Evolutionary conservation across 2,113 vertebrate genomes (phyloP), one percentile per base, ranked within the genome.

Genomic region (Periophthalmus modestus): DNA sequence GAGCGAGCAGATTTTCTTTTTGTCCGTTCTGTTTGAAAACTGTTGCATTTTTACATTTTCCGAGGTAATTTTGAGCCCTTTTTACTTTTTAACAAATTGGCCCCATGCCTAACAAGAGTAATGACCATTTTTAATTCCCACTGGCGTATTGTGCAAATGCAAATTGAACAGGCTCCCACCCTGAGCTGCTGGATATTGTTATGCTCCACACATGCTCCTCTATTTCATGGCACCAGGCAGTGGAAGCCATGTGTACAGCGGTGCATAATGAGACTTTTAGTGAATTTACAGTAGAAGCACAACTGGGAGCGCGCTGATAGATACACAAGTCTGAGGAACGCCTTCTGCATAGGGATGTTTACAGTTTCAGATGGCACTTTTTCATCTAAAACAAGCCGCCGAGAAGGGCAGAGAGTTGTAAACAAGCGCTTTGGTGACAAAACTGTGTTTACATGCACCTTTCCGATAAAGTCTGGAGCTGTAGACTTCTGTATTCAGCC

Each of bases 111-210:
- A 18, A 34, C 12, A 66, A 50, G 70, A 62, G 74, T 82, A 84
- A 86, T 77, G 75, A 77, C 78, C 69, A 84, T 81, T 86, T 39
- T 85, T 78, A 71, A 83, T 81, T 83, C 69, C 72, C 75, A 59
- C 58, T 12, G 63, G 48, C 36, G 66, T 68, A 65, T 71, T 71
- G 63, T 87, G 54, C 39, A 77, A 81, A 69, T 72, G 73, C 55
- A 74, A 88, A 81, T 36, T 73, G 80, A 86, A 87, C 80, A 66
- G 75, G 43, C 66, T 78, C 34, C 61, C 47, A 78, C 73, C 78
- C 77, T 55, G 80, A 65, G 69, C 68, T 81, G 62, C 34, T 28
- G 68, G 57, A 72, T 72, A 81, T 85, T 85, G 72, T 81, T 80
- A 82, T 86, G 83, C 78, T 72, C 78, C 78, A 71, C 63, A 46